Evolutionary conservation across 2,888 invertebrate genomes (phyloP), one percentile per base, ranked within the genome.

Genomic region (Drosophila parthenogenetica): DNA sequence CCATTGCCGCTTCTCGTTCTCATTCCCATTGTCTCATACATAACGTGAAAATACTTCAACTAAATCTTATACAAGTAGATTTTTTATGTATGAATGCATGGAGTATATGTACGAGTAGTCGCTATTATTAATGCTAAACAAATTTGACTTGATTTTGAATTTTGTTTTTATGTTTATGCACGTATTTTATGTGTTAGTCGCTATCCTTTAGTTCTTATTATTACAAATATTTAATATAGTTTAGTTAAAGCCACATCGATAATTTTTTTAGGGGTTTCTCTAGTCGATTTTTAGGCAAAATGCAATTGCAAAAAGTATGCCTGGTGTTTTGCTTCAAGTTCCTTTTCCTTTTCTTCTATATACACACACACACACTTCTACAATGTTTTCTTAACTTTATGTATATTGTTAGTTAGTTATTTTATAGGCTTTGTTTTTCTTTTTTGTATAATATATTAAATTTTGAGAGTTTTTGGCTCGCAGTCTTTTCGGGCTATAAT

Each of bases 401-500:
- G 59, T 53, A 37, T 49, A 48, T 49, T 50, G 43, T 54, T 35
- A 17, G 14, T 55, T 62, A 29, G 13, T 29, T 51, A 51, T 51
- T 51, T 40, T 54, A 13, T 64, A 58, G 76, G 65, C 42, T 68
- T 42, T 60, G 65, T 54, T 13, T 25, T 46, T 70, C 4, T 73
- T 5, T 82, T 49, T 72, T 73, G 51, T 68, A 45, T 77, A 83
- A 72, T 77, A 76, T 79, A 80, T 71, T 77, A 78, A 66, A 66
- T 90, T 86, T 90, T 90, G 74, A 84, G 89, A 86, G 87, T 89
- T 89, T 78, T 79, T 79, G 79, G 89, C 89, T 90, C 90, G 79
- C 89, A 89, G 89, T 89, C 89, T 90, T 89, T 80, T 89, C 76
- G 88, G 89, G 81, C 89, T 88, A 78, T 63, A 63, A 63, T 63